phyloP scores from a whole-genome alignment of 2,113 vertebrate species.

The Rostratula benghalensis region DNA sequence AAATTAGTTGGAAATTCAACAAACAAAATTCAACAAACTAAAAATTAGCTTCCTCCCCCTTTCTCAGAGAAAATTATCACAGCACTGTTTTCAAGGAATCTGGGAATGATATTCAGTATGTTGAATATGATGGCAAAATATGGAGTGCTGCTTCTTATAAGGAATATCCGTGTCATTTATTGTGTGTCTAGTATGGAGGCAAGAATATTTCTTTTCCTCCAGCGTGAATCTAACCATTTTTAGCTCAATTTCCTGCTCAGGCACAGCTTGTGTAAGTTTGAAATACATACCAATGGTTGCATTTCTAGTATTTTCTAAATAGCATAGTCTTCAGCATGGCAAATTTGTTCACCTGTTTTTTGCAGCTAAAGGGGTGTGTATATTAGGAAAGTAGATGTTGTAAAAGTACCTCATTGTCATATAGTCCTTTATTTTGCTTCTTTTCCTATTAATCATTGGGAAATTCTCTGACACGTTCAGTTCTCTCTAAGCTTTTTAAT shows the following conservation, averaged over 20 bases:
- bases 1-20: not conserved
- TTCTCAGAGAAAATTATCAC: not conserved
- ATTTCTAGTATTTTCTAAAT: not conserved
- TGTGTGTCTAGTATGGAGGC: not conserved
- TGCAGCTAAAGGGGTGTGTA: not conserved
- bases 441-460: not conserved
- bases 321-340: not conserved
- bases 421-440: not conserved
- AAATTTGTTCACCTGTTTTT: not conserved
- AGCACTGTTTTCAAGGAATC: not conserved
- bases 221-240: not conserved
- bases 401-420: not conserved
- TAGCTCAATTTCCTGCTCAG: not conserved
- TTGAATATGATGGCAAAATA: not conserved
- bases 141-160: not conserved
- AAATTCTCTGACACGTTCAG: not conserved
- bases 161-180: not conserved
- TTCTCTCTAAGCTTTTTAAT: not conserved
- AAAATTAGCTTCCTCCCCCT: not conserved
- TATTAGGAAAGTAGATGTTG: not conserved
- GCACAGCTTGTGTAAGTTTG: not conserved
- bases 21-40: constrained; percentile 8
- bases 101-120: not conserved
- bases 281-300: not conserved
- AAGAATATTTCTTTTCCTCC: not conserved